Evolutionary conservation across 2,888 invertebrate species (phyloP).

Genomic region (Ariolimax columbianus): DNA sequence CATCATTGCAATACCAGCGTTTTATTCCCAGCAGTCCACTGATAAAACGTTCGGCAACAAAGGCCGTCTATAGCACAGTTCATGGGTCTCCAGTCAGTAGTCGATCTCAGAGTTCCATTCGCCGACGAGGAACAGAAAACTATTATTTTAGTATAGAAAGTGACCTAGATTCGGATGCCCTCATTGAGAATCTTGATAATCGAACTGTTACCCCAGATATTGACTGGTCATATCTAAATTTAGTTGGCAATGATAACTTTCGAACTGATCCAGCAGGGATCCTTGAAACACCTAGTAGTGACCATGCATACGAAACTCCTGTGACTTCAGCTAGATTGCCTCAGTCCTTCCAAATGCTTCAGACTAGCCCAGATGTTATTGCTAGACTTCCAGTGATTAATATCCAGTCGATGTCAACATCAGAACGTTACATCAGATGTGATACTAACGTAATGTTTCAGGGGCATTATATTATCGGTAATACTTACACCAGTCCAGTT

Average conservation of each 20-base stretch:
- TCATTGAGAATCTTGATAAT: neutral
- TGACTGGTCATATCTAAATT: slow-evolving; percentile 47
- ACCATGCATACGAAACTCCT: neutral
- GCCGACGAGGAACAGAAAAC: neutral
- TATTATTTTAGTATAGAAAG: slow-evolving; percentile 22
- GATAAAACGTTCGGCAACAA: neutral
- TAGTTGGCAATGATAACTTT: slow-evolving; percentile 19
- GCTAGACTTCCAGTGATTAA: neutral
- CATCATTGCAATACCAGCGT: neutral
- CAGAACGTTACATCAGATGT: neutral
- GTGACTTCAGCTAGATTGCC: neutral
- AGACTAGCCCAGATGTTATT: slow-evolving; percentile 22
- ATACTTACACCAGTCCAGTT: neutral
- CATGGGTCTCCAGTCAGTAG: slow-evolving; percentile 21
- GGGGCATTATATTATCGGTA: neutral
- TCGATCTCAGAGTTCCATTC: neutral
- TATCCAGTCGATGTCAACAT: neutral
- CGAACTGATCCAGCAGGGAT: neutral
- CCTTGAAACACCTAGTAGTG: neutral
- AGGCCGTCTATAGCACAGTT: neutral
- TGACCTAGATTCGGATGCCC: slow-evolving; percentile 26
- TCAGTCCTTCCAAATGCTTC: slow-evolving; percentile 34
- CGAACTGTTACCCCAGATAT: slow-evolving; percentile 42
- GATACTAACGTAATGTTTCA: neutral
- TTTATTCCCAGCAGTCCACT: slow-evolving; percentile 4